Conservation (phyloP, 1,140 invertebrate species). For the Rhizoglyphus robini region DNA sequence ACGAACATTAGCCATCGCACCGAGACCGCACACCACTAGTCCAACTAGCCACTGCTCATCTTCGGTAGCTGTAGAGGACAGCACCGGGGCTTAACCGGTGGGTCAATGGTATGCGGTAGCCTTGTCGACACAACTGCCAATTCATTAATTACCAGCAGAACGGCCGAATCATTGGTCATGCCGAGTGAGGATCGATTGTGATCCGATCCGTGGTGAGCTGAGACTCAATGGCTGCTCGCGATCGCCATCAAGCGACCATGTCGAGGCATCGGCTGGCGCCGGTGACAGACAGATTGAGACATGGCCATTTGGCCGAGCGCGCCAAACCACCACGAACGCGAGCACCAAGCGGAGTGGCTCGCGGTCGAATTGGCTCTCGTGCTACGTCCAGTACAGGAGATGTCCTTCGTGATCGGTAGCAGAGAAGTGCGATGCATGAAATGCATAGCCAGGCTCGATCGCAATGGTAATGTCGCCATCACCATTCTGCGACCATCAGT, state of each 20-base stretch:
- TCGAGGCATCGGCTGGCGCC: neutral
- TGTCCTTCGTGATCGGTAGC: constrained; percentile 4
- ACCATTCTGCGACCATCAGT: constrained; percentile 2
- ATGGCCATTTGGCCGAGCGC: neutral
- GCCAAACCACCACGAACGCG: neutral
- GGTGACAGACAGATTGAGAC: neutral
- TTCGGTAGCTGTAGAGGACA: too few species aligned
- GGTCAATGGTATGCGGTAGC: neutral
- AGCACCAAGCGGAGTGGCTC: too few species aligned
- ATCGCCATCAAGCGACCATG: neutral
- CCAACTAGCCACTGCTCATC: neutral
- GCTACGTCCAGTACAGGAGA: neutral
- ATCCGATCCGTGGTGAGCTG: neutral
- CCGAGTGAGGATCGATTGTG: neutral
- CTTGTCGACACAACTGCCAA: constrained; percentile 6
- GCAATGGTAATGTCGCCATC: constrained; percentile 4
- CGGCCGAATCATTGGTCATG: constrained; percentile 6
- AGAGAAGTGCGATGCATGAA: neutral
- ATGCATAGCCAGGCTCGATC: neutral
- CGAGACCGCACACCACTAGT: neutral
- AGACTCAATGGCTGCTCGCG: neutral
- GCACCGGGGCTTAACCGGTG: neutral
- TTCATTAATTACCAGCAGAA: constrained; percentile 8
- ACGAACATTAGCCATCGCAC: neutral
- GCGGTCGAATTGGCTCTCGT: neutral